Evolutionary conservation across 37 sponge, comb jelly and placozoan species (phyloP), one percentile per base, ranked within the genome.

Genomic region (Hexactinellida sp.): DNA sequence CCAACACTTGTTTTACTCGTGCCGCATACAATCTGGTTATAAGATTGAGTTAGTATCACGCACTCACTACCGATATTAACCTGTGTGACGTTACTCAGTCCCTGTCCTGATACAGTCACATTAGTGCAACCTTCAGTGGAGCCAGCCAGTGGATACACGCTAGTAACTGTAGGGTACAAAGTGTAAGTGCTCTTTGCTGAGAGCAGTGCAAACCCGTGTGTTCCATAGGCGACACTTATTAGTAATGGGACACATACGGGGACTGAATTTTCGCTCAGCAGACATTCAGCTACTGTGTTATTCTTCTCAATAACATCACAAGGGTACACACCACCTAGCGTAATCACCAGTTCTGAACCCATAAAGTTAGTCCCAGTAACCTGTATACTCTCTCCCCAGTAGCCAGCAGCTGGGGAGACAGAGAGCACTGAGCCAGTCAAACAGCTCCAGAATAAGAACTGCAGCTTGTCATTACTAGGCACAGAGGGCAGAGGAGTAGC

Each of bases 401-500:
- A 10, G 13, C 76, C 34, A 5, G 3, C 32, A 32, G 5, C 5
- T 3, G 76, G 76, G 3, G 76, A 21, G 25, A 28, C 30, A 25
- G 25, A 25, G 21, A 3, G 30, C 3, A 63, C 34, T 5, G 3
- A 25, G 1, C 76, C 76, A n/a, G 28, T 63, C 32, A 21, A 7
- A 63, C 76, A 63, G 30, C 30, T n/a, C 76, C 76, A 63, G 76
- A 63, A 63, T 32, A 63, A 3, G 76, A 63, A 63, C 76, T 63
- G 76, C 34, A 63, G 76, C 3, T n/a, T 23, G 13, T 23, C 30
- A 1, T 25, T 23, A 63, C 34, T n/a, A 7, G 34, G 1, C 3
- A 63, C 34, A 25, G 76, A n/a, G 13, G 76, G 76, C 21, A 63
- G 34, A 21, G 76, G 34, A 25, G 76, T 28, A 3, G 21, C 34